Conservation (phyloP, 1,140 invertebrate species). For the Atta colombica region DNA sequence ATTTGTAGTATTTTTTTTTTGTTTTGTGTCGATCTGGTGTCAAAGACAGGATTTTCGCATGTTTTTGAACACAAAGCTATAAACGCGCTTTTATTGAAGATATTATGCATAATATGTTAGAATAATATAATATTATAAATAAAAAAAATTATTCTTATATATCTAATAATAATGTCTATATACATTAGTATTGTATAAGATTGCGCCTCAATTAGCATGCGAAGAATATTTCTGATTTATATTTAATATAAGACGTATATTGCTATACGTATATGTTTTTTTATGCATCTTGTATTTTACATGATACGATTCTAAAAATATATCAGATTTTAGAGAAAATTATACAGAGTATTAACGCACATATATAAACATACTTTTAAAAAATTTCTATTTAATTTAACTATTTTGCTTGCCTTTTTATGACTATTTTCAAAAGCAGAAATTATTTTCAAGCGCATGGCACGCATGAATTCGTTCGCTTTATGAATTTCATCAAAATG, state of each 20-base stretch:
- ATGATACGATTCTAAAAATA: conserved; percentile 33
- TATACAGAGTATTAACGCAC: not conserved
- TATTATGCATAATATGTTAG: not conserved
- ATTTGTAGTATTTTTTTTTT: conserved; percentile 26
- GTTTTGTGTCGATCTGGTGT: not conserved
- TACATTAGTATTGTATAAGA: not conserved
- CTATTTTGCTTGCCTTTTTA: conserved; percentile 25
- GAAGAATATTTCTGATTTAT: not conserved
- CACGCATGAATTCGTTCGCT: conserved; percentile 54
- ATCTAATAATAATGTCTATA: not conserved
- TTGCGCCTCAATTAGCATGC: not conserved
- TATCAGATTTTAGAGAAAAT: conserved; percentile 15
- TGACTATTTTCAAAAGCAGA: conserved; percentile 54
- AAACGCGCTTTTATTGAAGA: conserved; percentile 6
- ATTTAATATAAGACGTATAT: conserved; percentile 6
- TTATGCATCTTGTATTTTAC: not conserved
- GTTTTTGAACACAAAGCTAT: conserved; percentile 27
- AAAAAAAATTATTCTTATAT: not conserved
- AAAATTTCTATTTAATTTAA: conserved; percentile 50
- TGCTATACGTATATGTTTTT: not conserved
- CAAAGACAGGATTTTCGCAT: conserved; percentile 16
- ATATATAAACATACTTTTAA: conserved; percentile 5
- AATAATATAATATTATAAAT: not conserved
- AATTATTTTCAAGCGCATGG: conserved; percentile 44
- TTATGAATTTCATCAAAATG: conserved; percentile 66